Percentiles rank a stretch among this genome's conserved stretches.
These are phyloP conservation scores for Macrochelys suwanniensis DNA, from an alignment of 2,797 vertebrate genomes.

Conservation along the genomic window DNA sequence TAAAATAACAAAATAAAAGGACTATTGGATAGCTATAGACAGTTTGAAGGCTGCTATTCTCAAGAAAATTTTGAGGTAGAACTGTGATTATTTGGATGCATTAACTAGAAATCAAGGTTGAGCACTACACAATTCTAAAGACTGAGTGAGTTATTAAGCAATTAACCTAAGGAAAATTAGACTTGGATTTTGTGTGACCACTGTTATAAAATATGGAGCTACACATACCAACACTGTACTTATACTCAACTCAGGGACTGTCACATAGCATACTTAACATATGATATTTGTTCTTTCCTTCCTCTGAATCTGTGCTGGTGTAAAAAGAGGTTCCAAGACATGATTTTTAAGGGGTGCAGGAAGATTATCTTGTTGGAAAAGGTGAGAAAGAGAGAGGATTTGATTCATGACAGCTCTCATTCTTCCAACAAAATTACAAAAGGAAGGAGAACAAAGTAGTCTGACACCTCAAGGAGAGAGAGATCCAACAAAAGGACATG, in stretches of 20 bases:
- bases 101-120: background rate
- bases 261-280: conserved; percentile 33
- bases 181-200: background rate
- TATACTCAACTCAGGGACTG: background rate
- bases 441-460: conserved; percentile 37
- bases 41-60: background rate
- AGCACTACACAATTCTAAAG: background rate
- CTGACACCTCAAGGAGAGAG: background rate
- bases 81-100: background rate
- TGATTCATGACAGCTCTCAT: conserved; percentile 37
- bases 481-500: conserved; percentile 35
- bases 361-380: background rate
- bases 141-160: background rate
- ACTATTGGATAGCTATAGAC: background rate
- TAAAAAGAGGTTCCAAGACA: background rate
- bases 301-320: background rate
- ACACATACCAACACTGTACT: background rate
- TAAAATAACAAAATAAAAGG: background rate
- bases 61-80: background rate
- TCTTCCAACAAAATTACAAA: conserved; percentile 34
- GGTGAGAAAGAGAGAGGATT: conserved; percentile 30
- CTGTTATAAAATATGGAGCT: background rate
- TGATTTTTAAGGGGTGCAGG: background rate
- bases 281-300: conserved; percentile 10
- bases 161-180: background rate